A percentile compares a stretch with the other conserved stretches of the same genome.
Conservation (phyloP, 2,888 invertebrate species). For the Amphimallon solstitiale region DNA sequence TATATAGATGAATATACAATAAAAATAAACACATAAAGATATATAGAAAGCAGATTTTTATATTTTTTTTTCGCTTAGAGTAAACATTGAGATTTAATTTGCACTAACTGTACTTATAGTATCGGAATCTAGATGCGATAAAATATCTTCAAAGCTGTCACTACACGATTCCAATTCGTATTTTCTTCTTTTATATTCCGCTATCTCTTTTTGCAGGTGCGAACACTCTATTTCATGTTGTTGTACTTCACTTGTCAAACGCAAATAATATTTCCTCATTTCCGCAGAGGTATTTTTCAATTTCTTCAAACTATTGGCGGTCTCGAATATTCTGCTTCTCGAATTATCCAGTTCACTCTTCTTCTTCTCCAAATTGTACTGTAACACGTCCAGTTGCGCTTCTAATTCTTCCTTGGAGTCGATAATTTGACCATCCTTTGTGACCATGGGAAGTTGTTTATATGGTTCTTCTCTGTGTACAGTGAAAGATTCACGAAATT, state of each 20-base stretch:
- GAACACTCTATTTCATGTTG: conserved; percentile 55
- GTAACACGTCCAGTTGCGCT: conserved; percentile 54
- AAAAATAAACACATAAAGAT: too few species aligned
- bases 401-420: conserved; percentile 56
- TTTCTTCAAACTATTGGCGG: conserved; percentile 54
- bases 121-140: neutral
- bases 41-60: neutral
- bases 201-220: conserved; percentile 54
- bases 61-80: neutral
- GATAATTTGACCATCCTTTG: conserved; percentile 46
- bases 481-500: conserved; percentile 47
- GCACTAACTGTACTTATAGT: neutral
- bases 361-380: conserved; percentile 54
- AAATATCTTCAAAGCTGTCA: conserved; percentile 21
- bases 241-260: conserved; percentile 51
- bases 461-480: neutral
- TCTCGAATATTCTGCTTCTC: conserved; percentile 49
- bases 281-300: conserved; percentile 52
- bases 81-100: conserved; percentile 1
- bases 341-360: conserved; percentile 52
- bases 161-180: conserved; percentile 47
- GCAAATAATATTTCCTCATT: conserved; percentile 54
- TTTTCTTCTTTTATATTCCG: conserved; percentile 53
- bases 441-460: conserved; percentile 49
- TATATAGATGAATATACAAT: too few species aligned